These are phyloP conservation scores for Spongilla lacustris DNA, from an alignment of 37 sponge, comb jelly and placozoan genomes.

Conservation along the genomic window DNA sequence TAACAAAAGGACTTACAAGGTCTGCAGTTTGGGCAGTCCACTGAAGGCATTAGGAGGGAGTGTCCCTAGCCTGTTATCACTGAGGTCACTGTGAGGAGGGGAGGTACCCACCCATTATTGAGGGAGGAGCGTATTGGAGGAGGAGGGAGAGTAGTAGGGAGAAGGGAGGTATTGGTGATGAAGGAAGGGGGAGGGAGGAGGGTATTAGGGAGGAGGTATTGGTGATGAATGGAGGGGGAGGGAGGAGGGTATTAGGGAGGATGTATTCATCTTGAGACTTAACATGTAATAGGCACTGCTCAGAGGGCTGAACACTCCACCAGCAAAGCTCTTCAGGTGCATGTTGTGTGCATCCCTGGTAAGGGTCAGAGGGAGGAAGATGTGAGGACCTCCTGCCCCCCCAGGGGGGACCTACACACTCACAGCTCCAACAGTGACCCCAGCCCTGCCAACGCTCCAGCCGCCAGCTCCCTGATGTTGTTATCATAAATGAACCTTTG, in stretches of 20 bases:
- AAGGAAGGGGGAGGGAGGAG: neutral
- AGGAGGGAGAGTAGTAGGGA: neutral
- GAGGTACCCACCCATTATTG: neutral
- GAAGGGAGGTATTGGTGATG: too few species aligned
- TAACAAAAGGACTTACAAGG: neutral
- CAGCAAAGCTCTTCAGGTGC: neutral
- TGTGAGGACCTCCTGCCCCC: neutral
- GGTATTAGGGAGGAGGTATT: neutral
- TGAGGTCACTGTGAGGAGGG: constrained; percentile 11
- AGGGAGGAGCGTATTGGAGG: too few species aligned
- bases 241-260: neutral
- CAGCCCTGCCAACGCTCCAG: neutral
- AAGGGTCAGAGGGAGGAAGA: neutral
- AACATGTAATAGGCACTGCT: neutral
- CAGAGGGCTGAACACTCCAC: neutral
- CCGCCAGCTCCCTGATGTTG: neutral
- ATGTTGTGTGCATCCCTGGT: neutral
- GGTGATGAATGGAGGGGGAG: too few species aligned
- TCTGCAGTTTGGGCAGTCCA: neutral
- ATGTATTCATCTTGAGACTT: too few species aligned
- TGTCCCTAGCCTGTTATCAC: neutral
- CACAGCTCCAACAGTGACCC: neutral
- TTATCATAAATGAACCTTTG: neutral
- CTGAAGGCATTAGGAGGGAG: neutral
- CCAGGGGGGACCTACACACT: neutral